Base-by-base conservation (phyloP, 1,140 invertebrate genomes). In the Schmidtea mediterranea region DNA sequence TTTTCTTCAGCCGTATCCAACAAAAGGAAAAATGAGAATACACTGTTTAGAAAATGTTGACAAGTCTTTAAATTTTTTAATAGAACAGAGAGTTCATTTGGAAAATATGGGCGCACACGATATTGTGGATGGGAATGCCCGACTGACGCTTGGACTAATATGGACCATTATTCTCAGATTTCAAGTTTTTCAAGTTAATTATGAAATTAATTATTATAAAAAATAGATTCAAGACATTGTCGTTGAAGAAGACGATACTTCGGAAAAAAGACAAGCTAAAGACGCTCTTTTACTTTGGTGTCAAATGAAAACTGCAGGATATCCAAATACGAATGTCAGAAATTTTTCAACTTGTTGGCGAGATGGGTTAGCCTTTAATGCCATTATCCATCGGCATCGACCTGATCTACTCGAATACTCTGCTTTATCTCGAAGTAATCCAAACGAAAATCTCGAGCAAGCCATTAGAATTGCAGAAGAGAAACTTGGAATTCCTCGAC, bases 21-120 rank as follows among this genome's bases (percentile, higher is more conserved):
- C 90, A 10, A 95, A 94, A 70, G 90, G 90, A 52, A 97, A 97
- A 71, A 98, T 98, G 92, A 74, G 92, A 53, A 98, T 98, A 60
- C 92, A 98, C 63, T 98, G 90, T 66, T 68, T 98, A 54, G 90
- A 98, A 68, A 98, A 98, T 70, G 90, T 98, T 9, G 90, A 98
- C 68, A 98, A 98, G 69, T 90, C 89, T 2, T 65, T 98, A 54
- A 82, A 89, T 62, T 98, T 98, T 66, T 69, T 98, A 5, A 74
- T 82, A 50, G 90, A 98, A 55, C 89, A 48, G 12, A 18, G 87
- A 52, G 92, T 98, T 22, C 89, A 97, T 67, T 69, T 98, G 51
- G 90, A 97, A 71, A 98, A 98, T 68, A 87, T 98, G 77, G 90
- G 90, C 24, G 94, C 90, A 9, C 89, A 97, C 60, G 92, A 98